phyloP scores from a whole-genome alignment of 2,888 invertebrate species.

The Eumacrocentrus americanus region DNA sequence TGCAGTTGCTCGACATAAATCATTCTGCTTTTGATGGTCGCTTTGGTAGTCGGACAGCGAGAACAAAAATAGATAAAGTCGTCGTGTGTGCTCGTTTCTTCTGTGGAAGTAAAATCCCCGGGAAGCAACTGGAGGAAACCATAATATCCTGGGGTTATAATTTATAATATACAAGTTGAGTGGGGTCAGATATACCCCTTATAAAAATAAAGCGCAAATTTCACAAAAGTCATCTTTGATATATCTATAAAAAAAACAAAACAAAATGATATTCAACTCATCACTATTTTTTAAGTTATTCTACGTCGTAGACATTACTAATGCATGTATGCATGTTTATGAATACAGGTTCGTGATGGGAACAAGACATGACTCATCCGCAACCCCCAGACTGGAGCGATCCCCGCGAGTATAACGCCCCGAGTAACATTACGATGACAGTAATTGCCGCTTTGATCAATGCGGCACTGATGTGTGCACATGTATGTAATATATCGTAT shows the following conservation, averaged over 20 bases:
- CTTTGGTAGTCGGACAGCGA: not conserved
- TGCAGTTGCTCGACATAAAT: slow-evolving; percentile 54
- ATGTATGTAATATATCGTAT: slow-evolving; percentile 43
- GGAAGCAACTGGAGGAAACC: not conserved
- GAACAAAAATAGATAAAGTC: slow-evolving; percentile 47
- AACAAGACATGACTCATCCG: slow-evolving; percentile 34
- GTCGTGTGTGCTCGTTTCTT: not conserved
- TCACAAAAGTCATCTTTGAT: too few relatives aligned
- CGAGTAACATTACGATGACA: slow-evolving; percentile 59
- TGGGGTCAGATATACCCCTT: too few relatives aligned
- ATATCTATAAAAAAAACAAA: too few relatives aligned
- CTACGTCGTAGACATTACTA: not conserved
- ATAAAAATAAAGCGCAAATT: too few relatives aligned
- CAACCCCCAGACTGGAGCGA: slow-evolving; percentile 21
- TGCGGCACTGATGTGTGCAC: slow-evolving; percentile 50
- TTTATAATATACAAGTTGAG: not conserved
- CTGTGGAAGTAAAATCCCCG: not conserved
- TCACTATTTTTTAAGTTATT: not conserved
- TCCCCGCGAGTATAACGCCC: slow-evolving; percentile 53
- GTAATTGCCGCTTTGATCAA: slow-evolving; percentile 60
- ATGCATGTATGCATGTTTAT: not conserved
- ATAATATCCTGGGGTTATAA: not conserved
- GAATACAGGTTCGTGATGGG: too few relatives aligned
- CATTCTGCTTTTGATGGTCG: slow-evolving; percentile 49
- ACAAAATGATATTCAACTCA: too few relatives aligned